Conservation (phyloP, 2,888 invertebrate genomes). For the Netelia inedita region DNA sequence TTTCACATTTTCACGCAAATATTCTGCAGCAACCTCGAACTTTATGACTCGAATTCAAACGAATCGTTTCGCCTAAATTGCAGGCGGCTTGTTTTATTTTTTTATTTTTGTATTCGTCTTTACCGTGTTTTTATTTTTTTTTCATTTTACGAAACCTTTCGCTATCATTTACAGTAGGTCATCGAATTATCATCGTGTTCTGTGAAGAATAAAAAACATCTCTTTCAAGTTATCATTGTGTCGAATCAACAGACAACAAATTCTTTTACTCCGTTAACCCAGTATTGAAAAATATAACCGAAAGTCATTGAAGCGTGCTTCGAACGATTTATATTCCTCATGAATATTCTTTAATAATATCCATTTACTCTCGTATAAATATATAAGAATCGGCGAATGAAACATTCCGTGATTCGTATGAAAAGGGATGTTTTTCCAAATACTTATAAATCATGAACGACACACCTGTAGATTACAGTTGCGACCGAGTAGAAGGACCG, state of each 20-base stretch:
- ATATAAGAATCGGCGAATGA: conserved; percentile 59
- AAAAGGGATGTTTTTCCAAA: conserved; percentile 55
- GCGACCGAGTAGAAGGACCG: conserved; percentile 41
- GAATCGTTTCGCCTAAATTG: background rate
- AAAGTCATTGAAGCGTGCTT: conserved; percentile 46
- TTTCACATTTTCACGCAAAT: conserved; percentile 10
- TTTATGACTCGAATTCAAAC: background rate
- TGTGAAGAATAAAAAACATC: conserved; percentile 11
- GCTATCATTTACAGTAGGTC: background rate
- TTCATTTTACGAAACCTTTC: conserved; percentile 1
- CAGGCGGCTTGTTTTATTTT: background rate
- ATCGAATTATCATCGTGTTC: conserved; percentile 23
- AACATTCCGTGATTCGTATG: conserved; percentile 76
- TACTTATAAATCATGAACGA: conserved; percentile 57
- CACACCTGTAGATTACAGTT: conserved; percentile 55
- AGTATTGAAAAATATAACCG: conserved; percentile 6
- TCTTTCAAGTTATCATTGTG: background rate
- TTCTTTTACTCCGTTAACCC: conserved; percentile 32
- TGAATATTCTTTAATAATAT: conserved; percentile 71
- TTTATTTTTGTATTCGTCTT: background rate
- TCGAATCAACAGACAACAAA: background rate
- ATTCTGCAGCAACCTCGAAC: background rate
- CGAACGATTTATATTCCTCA: conserved; percentile 38
- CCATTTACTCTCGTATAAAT: conserved; percentile 68
- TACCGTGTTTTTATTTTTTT: background rate